Percentiles rank a stretch among this genome's conserved stretches.
Evolutionary conservation across 2,797 vertebrate genomes (phyloP).

Genomic region (Pempheris klunzingeri): DNA sequence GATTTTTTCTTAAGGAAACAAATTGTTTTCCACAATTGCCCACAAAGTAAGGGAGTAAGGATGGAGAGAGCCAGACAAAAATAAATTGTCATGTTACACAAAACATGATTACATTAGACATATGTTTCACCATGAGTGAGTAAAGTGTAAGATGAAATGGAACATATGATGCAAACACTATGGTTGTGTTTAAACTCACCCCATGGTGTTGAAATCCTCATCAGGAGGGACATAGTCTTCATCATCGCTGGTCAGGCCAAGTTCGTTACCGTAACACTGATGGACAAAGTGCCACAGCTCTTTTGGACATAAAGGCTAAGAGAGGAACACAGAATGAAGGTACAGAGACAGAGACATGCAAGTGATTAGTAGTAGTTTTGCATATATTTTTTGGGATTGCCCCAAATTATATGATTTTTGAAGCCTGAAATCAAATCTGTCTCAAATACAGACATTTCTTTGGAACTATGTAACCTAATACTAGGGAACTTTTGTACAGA

Average conservation of each 20-base stretch:
- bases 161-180: neutral
- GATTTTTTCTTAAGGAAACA: too few relatives aligned
- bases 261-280: conserved; percentile 92
- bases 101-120: neutral
- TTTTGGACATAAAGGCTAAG: conserved; percentile 92
- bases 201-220: conserved; percentile 95
- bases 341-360: neutral
- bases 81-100: neutral
- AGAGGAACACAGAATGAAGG: neutral
- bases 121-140: neutral
- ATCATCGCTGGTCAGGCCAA: conserved; percentile 92
- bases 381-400: too few relatives aligned
- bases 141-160: neutral
- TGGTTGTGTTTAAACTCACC: conserved; percentile 80
- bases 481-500: too few relatives aligned
- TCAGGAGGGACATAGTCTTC: conserved; percentile 94
- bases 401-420: too few relatives aligned
- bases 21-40: neutral
- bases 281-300: conserved; percentile 96
- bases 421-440: too few relatives aligned
- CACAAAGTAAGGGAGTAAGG: neutral
- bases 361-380: too few relatives aligned
- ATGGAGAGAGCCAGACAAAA: neutral
- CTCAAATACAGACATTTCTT: too few relatives aligned
- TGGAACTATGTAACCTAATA: too few relatives aligned